Evolutionary conservation across 2,797 vertebrate genomes (phyloP).

Genomic region (Morelia viridis): DNA sequence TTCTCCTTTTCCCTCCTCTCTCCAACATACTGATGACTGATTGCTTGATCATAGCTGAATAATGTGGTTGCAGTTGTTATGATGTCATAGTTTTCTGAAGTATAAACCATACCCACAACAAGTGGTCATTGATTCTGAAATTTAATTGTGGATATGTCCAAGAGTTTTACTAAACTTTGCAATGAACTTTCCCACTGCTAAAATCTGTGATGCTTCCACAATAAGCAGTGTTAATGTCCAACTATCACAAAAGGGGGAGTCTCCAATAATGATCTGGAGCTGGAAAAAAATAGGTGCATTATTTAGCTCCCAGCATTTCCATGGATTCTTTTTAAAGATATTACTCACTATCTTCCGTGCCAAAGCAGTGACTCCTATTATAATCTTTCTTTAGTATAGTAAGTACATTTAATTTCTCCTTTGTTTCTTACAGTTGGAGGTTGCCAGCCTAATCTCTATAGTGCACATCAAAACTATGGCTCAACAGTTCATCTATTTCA

Average conservation of each 20-base stretch:
- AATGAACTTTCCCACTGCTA: not conserved
- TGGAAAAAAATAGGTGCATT: not conserved
- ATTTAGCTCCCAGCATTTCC: not conserved
- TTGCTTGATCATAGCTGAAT: not conserved
- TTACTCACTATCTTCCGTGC: not conserved
- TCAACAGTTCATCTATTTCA: constrained; percentile 84
- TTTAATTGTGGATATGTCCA: not conserved
- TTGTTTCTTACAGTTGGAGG: constrained; percentile 77
- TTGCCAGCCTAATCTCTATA: constrained; percentile 78
- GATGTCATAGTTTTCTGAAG: not conserved
- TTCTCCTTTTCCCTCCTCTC: not conserved
- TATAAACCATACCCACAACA: not conserved
- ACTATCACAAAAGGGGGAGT: not conserved
- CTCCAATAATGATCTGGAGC: not conserved
- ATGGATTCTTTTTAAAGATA: not conserved
- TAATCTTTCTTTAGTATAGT: not conserved
- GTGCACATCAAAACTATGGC: constrained; percentile 78
- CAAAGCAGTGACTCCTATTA: not conserved
- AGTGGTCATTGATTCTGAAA: not conserved
- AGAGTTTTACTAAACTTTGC: not conserved
- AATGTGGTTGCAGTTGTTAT: not conserved
- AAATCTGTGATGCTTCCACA: not conserved
- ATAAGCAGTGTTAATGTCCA: not conserved
- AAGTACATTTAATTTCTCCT: constrained; percentile 11
- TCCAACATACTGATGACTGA: not conserved